Percentiles rank a stretch among this genome's conserved stretches.
Evolutionary conservation across 1,140 invertebrate species (phyloP).

Genomic region (Procambarus virginalis): DNA sequence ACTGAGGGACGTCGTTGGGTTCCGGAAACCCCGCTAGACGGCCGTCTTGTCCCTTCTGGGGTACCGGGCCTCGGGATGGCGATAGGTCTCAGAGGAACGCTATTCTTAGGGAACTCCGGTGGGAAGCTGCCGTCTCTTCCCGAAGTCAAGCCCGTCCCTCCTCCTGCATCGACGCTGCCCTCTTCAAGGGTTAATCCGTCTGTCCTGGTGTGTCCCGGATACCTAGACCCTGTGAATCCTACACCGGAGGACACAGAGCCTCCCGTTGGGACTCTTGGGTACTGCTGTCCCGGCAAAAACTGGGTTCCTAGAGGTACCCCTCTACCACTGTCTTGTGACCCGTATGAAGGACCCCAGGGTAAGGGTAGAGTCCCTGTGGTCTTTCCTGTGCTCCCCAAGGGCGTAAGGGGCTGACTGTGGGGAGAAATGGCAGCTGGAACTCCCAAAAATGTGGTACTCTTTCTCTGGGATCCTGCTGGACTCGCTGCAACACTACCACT

Average conservation of each 20-base stretch:
- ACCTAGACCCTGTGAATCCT: neutral
- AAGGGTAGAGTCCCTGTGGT: conserved; percentile 15
- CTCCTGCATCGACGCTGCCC: neutral
- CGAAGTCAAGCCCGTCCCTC: neutral
- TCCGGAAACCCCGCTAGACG: neutral
- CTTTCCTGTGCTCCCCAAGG: conserved; percentile 5
- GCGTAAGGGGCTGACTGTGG: conserved; percentile 40
- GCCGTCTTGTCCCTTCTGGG: neutral
- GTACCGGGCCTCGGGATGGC: neutral
- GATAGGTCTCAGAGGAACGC: conserved; percentile 20
- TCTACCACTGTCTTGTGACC: conserved; percentile 4
- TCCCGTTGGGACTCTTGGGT: conserved; percentile 9
- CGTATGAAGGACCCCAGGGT: conserved; percentile 31
- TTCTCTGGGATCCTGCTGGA: conserved; percentile 17
- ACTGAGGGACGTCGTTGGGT: neutral
- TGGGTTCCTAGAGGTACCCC: conserved; percentile 16
- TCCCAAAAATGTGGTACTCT: conserved; percentile 22
- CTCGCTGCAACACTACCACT: neutral
- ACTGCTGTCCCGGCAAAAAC: conserved; percentile 29
- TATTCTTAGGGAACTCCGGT: conserved; percentile 30
- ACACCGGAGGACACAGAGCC: neutral
- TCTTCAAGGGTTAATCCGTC: neutral
- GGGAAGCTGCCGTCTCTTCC: neutral
- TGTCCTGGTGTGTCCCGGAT: conserved; percentile 6
- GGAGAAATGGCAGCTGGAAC: conserved; percentile 16